A percentile compares a stretch with the other conserved stretches of the same genome.
Evolutionary conservation across 1,140 invertebrate species (phyloP).

Genomic region (Triops longicaudatus): DNA sequence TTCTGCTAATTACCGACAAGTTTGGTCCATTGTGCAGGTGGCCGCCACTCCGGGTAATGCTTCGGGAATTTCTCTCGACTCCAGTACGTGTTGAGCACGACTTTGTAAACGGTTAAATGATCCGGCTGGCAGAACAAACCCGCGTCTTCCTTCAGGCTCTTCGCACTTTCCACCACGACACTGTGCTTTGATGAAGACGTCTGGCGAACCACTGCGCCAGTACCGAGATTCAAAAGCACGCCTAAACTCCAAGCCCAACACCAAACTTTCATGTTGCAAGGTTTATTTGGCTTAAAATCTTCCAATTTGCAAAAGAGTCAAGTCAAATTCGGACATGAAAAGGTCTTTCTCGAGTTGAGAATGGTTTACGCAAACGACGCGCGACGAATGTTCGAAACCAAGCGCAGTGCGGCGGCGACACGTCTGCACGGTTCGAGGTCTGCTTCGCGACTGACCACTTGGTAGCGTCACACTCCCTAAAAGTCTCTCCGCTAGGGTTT

Average conservation of each 20-base stretch:
- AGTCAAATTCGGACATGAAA: too few relatives aligned
- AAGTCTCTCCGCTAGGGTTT: not conserved
- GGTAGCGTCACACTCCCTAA: not conserved
- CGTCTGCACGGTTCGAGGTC: not conserved
- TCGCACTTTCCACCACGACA: not conserved
- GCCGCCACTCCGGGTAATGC: constrained; percentile 46
- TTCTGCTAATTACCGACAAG: constrained; percentile 41
- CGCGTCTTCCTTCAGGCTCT: not conserved
- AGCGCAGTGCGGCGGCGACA: too few relatives aligned
- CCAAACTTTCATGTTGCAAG: not conserved
- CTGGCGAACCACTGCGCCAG: not conserved
- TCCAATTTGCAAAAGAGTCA: too few relatives aligned
- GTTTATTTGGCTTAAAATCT: not conserved
- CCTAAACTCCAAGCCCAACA: not conserved
- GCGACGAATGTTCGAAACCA: too few relatives aligned
- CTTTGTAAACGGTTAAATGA: constrained; percentile 42
- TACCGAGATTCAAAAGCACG: not conserved
- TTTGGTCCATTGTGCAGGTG: constrained; percentile 48
- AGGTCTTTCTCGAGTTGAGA: not conserved
- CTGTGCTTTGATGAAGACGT: not conserved
- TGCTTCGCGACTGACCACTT: not conserved
- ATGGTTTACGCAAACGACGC: too few relatives aligned
- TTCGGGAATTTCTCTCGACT: constrained; percentile 44
- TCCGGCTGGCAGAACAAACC: constrained; percentile 34
- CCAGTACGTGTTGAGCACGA: constrained; percentile 45